Evolutionary conservation across 2,888 invertebrate species (phyloP), one percentile per base, ranked within the genome.

Genomic region (Yponomeuta malinellus): DNA sequence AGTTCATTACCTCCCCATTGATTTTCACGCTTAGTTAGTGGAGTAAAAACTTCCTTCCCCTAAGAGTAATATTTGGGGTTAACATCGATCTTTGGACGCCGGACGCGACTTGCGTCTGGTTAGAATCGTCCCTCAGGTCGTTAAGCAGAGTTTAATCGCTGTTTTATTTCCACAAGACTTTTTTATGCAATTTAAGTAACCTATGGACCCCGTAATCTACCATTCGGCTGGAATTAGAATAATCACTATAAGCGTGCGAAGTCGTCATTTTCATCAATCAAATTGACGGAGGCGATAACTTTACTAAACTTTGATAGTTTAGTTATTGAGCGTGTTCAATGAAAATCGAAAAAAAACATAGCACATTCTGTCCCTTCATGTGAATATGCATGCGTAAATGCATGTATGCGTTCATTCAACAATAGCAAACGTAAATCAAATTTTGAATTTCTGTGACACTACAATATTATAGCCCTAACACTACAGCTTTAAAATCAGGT

Each of bases 21-120:
- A 76, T 76, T 78, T 80, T 78, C 79, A 84, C 77, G 85, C 83
- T 85, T 87, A 85, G 86, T 88, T 89, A 86, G 81, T 79, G 82
- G 83, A 83, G 83, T 83, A 84, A 86, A 86, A 88, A 87, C 82
- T 83, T 83, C 75, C 78, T 79, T 83, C 81, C 81, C 68, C 52
- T 4, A 67, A 37, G 67, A 37, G n/a, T n/a, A 23, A 68, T 69
- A 3, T 70, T 37, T 64, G 68, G 59, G 68, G 48, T 69, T 29
- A 23, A 48, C 33, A n/a, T 67, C 67, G 67, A 67, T 67, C 67
- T 31, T 67, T 15, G 33, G 31, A 65, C 10, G 65, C 65, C 12
- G 65, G 33, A 65, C 33, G 65, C 65, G 29, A 15, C 52, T 59
- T 59, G 52, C 52, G 43, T 43, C 52, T 59, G 52, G 52, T 59